These are phyloP conservation scores for Malurus melanocephalus DNA, from an alignment of 2,113 vertebrate species.

Conservation along the genomic window DNA sequence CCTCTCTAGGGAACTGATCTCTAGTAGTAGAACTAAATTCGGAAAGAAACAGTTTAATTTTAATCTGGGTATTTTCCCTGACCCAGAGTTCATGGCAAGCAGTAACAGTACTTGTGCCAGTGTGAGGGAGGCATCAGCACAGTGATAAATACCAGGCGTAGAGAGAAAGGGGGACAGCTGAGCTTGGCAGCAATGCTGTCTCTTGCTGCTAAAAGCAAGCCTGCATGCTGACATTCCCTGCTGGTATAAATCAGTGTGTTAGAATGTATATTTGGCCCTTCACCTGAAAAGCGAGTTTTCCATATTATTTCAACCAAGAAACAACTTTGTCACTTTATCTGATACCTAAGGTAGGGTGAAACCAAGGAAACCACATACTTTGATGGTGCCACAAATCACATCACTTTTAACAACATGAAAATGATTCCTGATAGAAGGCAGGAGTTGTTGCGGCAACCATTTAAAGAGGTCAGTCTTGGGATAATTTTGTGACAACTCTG, in stretches of 20 bases:
- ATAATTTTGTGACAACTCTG: no score
- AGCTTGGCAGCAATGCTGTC: not conserved
- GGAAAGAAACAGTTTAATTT: not conserved
- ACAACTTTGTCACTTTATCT: not conserved
- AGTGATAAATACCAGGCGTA: not conserved
- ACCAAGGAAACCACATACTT: not conserved
- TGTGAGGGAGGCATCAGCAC: not conserved
- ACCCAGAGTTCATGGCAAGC: not conserved
- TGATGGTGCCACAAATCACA: not conserved
- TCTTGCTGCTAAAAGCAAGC: not conserved
- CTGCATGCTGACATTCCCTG: not conserved
- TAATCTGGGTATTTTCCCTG: not conserved
- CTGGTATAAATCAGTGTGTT: not conserved
- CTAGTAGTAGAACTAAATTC: not conserved
- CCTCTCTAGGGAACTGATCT: not conserved
- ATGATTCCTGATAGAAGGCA: not conserved
- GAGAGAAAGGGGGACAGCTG: not conserved
- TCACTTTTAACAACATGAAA: not conserved
- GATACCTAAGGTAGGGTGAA: not conserved
- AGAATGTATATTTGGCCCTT: not conserved
- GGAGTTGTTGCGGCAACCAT: not conserved
- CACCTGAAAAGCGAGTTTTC: not conserved
- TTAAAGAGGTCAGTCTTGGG: not conserved
- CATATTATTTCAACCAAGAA: not conserved
- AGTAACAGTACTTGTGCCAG: not conserved